Evolutionary conservation across 2,113 vertebrate species (phyloP).

Genomic region (Triplophysa dalaica): DNA sequence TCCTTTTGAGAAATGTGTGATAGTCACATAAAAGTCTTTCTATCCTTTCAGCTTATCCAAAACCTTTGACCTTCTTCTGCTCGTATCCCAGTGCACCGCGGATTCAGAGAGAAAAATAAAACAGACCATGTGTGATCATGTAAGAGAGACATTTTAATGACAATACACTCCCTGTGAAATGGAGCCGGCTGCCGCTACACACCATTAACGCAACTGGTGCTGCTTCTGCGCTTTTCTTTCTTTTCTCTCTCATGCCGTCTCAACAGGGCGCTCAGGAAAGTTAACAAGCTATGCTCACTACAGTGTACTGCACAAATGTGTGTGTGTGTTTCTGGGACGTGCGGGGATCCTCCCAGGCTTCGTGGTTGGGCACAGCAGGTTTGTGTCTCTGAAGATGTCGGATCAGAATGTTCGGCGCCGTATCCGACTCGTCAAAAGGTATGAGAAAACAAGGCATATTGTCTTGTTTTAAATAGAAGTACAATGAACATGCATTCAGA

Average conservation of each 20-base stretch:
- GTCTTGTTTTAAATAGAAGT: not conserved
- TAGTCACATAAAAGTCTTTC: not conserved
- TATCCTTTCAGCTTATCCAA: not conserved
- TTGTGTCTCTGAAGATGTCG: slow-evolving; percentile 1
- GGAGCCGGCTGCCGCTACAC: slow-evolving; percentile 12
- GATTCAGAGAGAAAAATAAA: slow-evolving; percentile 16
- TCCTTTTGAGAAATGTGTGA: not conserved
- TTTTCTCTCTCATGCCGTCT: slow-evolving; percentile 26
- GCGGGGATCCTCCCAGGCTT: not conserved
- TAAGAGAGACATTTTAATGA: slow-evolving; percentile 44
- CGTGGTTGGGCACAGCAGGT: not conserved
- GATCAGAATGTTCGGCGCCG: slow-evolving; percentile 1
- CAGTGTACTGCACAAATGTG: slow-evolving; percentile 3
- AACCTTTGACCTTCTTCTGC: not conserved
- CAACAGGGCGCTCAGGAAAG: slow-evolving; percentile 2
- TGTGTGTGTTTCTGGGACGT: not conserved
- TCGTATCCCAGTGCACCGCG: not conserved
- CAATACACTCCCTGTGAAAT: slow-evolving; percentile 25
- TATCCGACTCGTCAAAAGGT: not conserved
- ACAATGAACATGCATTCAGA: not conserved
- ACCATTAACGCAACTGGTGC: slow-evolving; percentile 31
- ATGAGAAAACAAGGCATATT: not conserved
- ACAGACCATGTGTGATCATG: not conserved
- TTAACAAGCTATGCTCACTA: slow-evolving; percentile 38
- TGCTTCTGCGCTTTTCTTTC: slow-evolving; percentile 48